A percentile compares a stretch with the other conserved stretches of the same genome.
Conservation (phyloP, 1,140 invertebrate species). For the Zeugodacus cucurbitae region DNA sequence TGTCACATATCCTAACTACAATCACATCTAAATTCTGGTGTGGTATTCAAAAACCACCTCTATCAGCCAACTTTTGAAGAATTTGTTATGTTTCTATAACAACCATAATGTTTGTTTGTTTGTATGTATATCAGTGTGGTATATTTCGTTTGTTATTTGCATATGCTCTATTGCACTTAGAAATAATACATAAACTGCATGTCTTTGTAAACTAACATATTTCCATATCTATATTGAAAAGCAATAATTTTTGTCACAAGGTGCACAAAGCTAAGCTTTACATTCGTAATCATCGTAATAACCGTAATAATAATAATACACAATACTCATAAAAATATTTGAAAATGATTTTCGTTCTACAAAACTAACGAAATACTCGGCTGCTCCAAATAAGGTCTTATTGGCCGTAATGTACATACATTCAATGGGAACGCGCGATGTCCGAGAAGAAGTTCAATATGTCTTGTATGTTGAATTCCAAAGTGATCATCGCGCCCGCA, state of each 20-base stretch:
- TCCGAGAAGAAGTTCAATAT: conserved; percentile 97
- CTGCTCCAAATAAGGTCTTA: too few species aligned
- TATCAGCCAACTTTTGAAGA: too few species aligned
- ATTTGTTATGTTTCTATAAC: background rate
- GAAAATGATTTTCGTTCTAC: background rate
- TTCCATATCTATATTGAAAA: background rate
- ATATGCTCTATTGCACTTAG: background rate
- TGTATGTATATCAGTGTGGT: background rate
- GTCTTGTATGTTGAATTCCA: conserved; percentile 97
- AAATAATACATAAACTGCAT: background rate
- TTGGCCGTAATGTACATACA: background rate
- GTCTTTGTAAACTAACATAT: background rate
- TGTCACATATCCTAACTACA: too few species aligned
- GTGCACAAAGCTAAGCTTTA: background rate
- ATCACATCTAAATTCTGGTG: too few species aligned
- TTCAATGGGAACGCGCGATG: conserved; percentile 93
- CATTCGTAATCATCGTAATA: background rate
- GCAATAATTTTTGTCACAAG: background rate
- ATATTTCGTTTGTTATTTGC: background rate
- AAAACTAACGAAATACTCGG: background rate
- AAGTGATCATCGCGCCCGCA: conserved; percentile 91
- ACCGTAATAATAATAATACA: conserved; percentile 12
- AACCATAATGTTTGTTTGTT: background rate
- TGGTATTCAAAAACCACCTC: too few species aligned
- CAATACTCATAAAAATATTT: background rate